Evolutionary conservation across 2,113 vertebrate species (phyloP).

Genomic region (Sturnira hondurensis): DNA sequence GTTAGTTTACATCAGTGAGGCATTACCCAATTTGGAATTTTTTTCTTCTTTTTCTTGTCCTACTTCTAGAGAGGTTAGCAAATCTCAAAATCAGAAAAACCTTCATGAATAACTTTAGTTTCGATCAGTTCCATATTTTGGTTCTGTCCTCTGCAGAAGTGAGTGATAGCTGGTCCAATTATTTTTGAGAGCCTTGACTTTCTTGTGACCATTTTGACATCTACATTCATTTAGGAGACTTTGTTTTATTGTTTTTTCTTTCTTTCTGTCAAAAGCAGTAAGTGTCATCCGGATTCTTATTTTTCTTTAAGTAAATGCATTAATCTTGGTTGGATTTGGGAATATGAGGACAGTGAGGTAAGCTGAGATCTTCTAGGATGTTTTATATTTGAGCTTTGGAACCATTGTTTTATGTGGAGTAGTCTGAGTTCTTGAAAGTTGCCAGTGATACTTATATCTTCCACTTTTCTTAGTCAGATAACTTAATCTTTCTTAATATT

Average conservation of each 20-base stretch:
- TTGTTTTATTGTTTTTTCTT: background rate
- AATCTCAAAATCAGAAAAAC: background rate
- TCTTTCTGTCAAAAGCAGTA: background rate
- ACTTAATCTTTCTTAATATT: background rate
- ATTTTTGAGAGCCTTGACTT: background rate
- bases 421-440: constrained; percentile 20
- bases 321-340: background rate
- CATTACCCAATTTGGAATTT: background rate
- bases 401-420: background rate
- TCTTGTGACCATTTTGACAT: background rate
- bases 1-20: background rate
- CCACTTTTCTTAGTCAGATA: background rate
- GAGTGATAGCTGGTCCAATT: background rate
- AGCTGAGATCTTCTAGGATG: background rate
- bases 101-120: background rate
- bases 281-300: background rate
- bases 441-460: background rate
- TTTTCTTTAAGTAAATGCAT: background rate
- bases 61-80: background rate
- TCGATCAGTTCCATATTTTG: background rate
- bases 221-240: background rate
- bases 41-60: background rate
- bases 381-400: constrained; percentile 21
- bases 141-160: background rate
- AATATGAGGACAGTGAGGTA: background rate